A percentile compares a stretch with the other conserved stretches of the same genome.
Conservation (phyloP, 92 coral and sea anemone genomes). For the Isaurus tuberculatus region DNA sequence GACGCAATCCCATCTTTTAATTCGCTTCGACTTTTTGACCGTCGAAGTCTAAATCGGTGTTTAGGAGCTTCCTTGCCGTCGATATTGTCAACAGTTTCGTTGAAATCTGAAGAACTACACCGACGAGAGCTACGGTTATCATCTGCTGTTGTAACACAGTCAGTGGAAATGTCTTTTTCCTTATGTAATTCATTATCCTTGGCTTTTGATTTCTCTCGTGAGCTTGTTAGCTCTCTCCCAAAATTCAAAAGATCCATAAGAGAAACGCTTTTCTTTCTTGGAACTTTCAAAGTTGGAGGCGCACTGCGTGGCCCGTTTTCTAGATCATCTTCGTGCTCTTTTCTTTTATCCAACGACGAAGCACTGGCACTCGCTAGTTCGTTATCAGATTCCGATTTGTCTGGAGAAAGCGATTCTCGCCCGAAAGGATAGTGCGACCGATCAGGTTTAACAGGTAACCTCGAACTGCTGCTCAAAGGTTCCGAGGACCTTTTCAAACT, state of each 20-base stretch:
- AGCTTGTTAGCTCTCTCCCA: conserved; percentile 76
- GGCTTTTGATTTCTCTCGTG: conserved; percentile 41
- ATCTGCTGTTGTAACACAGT: neutral
- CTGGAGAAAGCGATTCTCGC: conserved; percentile 43
- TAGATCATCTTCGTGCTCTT: conserved; percentile 8
- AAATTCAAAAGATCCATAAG: conserved; percentile 78
- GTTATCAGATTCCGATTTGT: conserved; percentile 29
- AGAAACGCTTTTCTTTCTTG: conserved; percentile 84
- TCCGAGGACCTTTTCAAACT: conserved; percentile 61
- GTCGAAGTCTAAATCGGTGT: conserved; percentile 60
- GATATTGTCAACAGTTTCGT: conserved; percentile 12
- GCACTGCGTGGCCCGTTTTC: conserved; percentile 26
- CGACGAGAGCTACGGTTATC: neutral
- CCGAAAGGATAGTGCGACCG: conserved; percentile 62
- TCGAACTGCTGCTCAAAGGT: conserved; percentile 14
- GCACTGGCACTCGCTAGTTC: neutral
- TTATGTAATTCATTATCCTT: conserved; percentile 19
- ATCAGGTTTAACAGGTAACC: conserved; percentile 77
- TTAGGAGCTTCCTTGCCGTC: conserved; percentile 46
- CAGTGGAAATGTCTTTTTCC: conserved; percentile 9
- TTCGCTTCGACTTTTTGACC: conserved; percentile 68
- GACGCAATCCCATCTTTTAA: conserved; percentile 89
- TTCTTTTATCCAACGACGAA: conserved; percentile 1
- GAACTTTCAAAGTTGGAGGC: conserved; percentile 41
- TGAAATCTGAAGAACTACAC: neutral